phyloP scores from a whole-genome alignment of 2,888 invertebrate species.

The Hirtodrosophila cameraria region DNA sequence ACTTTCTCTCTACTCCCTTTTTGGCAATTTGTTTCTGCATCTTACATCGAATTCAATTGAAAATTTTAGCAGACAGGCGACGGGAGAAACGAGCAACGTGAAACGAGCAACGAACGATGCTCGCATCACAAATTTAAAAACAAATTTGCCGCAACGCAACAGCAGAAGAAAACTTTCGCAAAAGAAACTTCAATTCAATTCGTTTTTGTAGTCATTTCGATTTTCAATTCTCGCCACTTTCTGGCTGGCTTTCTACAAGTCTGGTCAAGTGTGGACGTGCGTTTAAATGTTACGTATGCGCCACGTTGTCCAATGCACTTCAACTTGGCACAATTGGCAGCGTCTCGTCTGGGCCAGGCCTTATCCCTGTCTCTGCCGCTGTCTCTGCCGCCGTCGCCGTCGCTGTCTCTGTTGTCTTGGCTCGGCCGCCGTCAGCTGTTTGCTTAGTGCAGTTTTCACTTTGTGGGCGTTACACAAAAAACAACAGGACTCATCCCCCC shows the following conservation, averaged over 20 bases:
- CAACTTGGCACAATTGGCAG: conserved; percentile 57
- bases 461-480: conserved; percentile 44
- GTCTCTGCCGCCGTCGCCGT: conserved; percentile 3
- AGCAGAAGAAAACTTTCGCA: conserved; percentile 45
- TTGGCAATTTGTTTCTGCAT: conserved; percentile 67
- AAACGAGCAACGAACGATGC: conserved; percentile 1
- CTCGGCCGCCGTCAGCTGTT: conserved; percentile 48
- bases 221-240: conserved; percentile 42
- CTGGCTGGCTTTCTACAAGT: conserved; percentile 6
- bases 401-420: conserved; percentile 16
- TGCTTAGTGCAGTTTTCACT: conserved; percentile 62
- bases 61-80: conserved; percentile 65
- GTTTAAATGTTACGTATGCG: conserved; percentile 77
- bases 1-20: conserved; percentile 33
- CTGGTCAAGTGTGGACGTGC: conserved; percentile 72
- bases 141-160: conserved; percentile 76
- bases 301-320: conserved; percentile 64
- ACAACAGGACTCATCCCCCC: conserved; percentile 13
- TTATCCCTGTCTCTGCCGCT: conserved; percentile 13
- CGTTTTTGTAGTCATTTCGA: conserved; percentile 51
- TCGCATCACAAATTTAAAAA: conserved; percentile 70
- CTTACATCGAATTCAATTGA: conserved; percentile 75
- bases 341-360: conserved; percentile 35
- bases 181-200: conserved; percentile 53
- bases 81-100: conserved; percentile 11